Conservation (phyloP, 1,140 invertebrate genomes). For the Temnothorax curvispinosus region DNA sequence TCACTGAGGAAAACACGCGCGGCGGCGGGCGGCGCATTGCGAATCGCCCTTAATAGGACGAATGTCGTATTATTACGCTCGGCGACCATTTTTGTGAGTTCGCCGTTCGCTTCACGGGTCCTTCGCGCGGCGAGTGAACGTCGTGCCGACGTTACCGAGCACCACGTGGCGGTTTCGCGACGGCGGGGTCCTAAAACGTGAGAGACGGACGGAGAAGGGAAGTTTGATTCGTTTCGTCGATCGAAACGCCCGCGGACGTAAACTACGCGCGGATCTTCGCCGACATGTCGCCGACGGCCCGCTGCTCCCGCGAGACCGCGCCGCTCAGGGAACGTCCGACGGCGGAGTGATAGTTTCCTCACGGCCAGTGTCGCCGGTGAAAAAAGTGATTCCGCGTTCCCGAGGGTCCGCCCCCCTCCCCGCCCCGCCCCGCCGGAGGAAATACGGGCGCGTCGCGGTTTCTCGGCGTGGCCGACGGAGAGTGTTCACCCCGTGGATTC, state of each 20-base stretch:
- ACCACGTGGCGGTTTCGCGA: neutral
- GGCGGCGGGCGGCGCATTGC: no score
- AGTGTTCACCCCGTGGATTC: no score
- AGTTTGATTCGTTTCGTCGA: conserved; percentile 7
- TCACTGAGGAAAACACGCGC: no score
- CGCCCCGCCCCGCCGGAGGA: no score
- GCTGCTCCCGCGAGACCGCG: neutral
- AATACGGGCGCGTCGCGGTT: neutral
- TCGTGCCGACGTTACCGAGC: neutral
- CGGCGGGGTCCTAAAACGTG: neutral
- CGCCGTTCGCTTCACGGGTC: neutral
- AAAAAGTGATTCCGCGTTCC: neutral
- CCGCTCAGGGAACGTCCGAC: neutral
- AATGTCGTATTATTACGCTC: neutral
- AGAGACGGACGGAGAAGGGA: neutral
- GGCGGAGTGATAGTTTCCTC: neutral
- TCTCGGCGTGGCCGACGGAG: neutral
- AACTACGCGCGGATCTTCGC: neutral
- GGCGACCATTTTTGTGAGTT: conserved; percentile 52
- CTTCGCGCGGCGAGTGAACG: neutral
- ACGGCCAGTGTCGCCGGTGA: neutral
- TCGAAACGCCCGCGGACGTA: neutral
- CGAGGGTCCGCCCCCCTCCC: neutral
- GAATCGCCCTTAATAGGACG: no score
- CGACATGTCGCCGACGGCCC: conserved; percentile 22